Conservation (phyloP, 2,888 invertebrate genomes). For the Tetheella fluctuosa region DNA sequence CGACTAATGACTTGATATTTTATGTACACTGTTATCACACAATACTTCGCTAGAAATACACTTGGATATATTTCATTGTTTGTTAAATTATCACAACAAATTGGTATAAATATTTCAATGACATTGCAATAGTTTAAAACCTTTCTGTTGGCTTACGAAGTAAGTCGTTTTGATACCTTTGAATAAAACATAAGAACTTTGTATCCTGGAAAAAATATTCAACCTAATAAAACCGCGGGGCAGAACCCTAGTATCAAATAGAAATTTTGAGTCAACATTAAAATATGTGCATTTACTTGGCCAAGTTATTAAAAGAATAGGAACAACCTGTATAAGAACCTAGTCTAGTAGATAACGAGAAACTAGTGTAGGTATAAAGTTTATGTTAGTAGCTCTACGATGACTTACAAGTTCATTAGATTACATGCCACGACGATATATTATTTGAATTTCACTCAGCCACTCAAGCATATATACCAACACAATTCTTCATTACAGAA, state of each 20-base stretch:
- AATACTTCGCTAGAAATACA: constrained; percentile 37
- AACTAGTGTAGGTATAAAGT: background rate
- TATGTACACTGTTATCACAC: constrained; percentile 66
- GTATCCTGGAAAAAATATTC: too few species aligned
- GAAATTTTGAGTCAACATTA: too few species aligned
- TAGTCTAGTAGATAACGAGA: too few species aligned
- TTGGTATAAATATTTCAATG: background rate
- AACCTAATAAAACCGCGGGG: too few species aligned
- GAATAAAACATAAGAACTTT: too few species aligned
- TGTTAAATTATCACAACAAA: constrained; percentile 25
- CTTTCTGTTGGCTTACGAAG: background rate
- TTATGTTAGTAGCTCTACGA: constrained; percentile 32
- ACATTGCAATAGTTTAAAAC: background rate
- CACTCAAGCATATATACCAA: background rate
- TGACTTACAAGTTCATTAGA: constrained; percentile 70
- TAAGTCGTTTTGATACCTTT: background rate
- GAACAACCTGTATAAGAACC: background rate
- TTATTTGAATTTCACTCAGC: constrained; percentile 30
- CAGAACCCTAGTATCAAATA: too few species aligned
- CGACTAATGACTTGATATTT: constrained; percentile 82
- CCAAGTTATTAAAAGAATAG: background rate
- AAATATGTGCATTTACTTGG: background rate
- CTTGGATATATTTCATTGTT: constrained; percentile 32
- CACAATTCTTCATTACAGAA: background rate
- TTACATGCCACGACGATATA: constrained; percentile 46